Percentiles rank a stretch among this genome's conserved stretches.
phyloP scores from a whole-genome alignment of 2,888 invertebrate species.

The Eudemis profundana region DNA sequence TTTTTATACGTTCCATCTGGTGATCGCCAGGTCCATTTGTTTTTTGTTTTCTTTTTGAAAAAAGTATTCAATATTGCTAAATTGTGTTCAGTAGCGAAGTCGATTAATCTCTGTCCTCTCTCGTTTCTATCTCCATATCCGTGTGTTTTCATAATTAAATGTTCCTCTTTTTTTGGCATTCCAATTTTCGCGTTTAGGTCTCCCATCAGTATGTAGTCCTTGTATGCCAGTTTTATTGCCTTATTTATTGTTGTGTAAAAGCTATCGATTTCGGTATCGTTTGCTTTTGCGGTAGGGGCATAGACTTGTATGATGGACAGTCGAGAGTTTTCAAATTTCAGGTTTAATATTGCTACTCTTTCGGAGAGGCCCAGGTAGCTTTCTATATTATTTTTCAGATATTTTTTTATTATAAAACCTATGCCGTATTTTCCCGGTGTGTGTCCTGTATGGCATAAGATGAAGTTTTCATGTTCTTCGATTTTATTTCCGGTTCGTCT shows the following conservation, averaged over 20 bases:
- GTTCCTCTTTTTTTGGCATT: not conserved
- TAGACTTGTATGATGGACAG: constrained; percentile 49
- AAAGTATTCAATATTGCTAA: not conserved
- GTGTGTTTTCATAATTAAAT: not conserved
- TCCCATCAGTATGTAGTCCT: constrained; percentile 45
- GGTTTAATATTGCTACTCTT: constrained; percentile 48
- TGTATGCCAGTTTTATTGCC: constrained; percentile 40
- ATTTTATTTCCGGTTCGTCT: constrained; percentile 48
- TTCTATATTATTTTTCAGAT: constrained; percentile 47
- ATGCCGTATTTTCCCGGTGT: constrained; percentile 49
- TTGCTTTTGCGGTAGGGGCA: constrained; percentile 46
- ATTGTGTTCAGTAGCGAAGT: not conserved
- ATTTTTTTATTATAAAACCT: constrained; percentile 51
- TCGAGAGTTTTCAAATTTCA: constrained; percentile 26
- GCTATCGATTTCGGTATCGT: constrained; percentile 40
- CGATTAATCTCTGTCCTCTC: not conserved
- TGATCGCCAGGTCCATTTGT: no score
- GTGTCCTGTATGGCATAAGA: constrained; percentile 49
- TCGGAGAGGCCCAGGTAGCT: constrained; percentile 49
- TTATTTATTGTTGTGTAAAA: constrained; percentile 43
- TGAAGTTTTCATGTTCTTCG: constrained; percentile 50
- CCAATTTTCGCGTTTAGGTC: constrained; percentile 32
- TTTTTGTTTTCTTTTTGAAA: not conserved
- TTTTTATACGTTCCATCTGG: no score
- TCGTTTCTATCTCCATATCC: not conserved